Evolutionary conservation across 2,113 vertebrate genomes (phyloP), one percentile per base, ranked within the genome.

Genomic region (Eubucco bourcierii): DNA sequence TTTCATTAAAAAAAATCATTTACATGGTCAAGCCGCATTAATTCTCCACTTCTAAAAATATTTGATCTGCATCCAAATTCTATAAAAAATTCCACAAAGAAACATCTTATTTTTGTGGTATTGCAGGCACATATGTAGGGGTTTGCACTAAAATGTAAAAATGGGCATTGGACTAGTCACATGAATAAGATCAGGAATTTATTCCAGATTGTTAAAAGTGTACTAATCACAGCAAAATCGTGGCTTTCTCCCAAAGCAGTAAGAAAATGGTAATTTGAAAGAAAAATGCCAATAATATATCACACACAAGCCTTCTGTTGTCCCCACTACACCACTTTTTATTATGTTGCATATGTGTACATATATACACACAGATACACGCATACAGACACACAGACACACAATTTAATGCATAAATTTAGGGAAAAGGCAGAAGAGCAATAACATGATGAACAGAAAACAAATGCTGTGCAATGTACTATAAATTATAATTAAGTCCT

Each of bases 111-210:
- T 93, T 97, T 95, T 95, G 95, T 91, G 89, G 37, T 92, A 90
- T 94, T 96, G 68, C 91, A 96, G 87, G 95, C 95, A 95, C 96
- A 97, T 96, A 97, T 96, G 94, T 96, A 92, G 95, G 90, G 94
- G 72, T 80, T 97, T 96, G 95, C 91, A 94, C 90, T 91, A 88
- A 95, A 96, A 95, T 0, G 81, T 94, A 94, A 95, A 96, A 89
- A 86, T 77, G 73, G 85, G 87, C 95, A 90, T 67, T 85, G 91
- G 80, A 88, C 78, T 52, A 93, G 93, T 88, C 94, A 91, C 73
- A 90, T 83, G 84, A 90, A 95, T 94, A 94, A 90, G 83, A 95
- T 80, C 90, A 94, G 88, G 91, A 95, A 96, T 95, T 82, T 96
- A 93, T 81, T 95, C 96, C 94, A 95, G 93, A 96, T 94, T 94